Conservation (phyloP, 1,140 invertebrate species). For the Drosophila leontia region DNA sequence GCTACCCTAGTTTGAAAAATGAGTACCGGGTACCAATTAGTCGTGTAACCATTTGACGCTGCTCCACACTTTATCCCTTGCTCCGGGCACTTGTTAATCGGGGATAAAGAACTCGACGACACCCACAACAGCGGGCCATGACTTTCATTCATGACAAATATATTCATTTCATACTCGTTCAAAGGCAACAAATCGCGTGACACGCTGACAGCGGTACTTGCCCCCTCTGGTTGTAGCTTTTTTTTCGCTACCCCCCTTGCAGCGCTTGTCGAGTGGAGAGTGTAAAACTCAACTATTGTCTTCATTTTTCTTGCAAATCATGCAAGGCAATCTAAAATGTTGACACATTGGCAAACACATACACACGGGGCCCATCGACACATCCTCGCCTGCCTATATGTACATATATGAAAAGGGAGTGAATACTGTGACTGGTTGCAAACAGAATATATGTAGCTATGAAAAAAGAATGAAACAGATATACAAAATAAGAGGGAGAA, state of each 20-base stretch:
- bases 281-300: conserved; percentile 80
- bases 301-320: conserved; percentile 83
- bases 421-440: not conserved
- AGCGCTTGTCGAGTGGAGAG: conserved; percentile 48
- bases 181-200: conserved; percentile 76
- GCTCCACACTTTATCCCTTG: conserved; percentile 2
- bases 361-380: conserved; percentile 55
- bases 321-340: conserved; percentile 80
- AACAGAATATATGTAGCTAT: conserved; percentile 11
- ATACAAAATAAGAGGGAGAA: conserved; percentile 1
- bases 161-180: conserved; percentile 80
- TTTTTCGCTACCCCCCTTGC: not conserved
- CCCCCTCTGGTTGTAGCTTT: conserved; percentile 3
- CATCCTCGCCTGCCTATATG: conserved; percentile 12
- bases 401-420: conserved; percentile 1
- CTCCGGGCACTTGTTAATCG: conserved; percentile 53
- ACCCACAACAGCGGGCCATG: conserved; percentile 59
- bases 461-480: not conserved
- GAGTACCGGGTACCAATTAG: not conserved
- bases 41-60: not conserved
- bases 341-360: conserved; percentile 72
- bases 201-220: conserved; percentile 68
- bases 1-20: not conserved
- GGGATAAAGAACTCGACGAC: conserved; percentile 51
- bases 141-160: conserved; percentile 77